phyloP scores from a whole-genome alignment of 2,797 vertebrate genomes.

The Denticeps clupeoides region DNA sequence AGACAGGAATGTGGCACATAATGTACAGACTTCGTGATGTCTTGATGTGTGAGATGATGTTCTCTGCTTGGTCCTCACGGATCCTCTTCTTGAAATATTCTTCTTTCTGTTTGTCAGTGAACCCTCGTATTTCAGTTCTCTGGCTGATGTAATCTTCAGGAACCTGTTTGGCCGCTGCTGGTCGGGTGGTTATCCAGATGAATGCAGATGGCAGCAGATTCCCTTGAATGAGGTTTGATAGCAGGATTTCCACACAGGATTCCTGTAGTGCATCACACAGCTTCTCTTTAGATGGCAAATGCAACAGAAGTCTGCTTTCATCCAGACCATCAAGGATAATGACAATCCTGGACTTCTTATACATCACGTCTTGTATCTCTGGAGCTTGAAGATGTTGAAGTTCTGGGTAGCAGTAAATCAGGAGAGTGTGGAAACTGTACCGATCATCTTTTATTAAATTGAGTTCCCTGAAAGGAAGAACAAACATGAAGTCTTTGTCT shows the following conservation, averaged over 20 bases:
- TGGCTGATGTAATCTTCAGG: constrained; percentile 5
- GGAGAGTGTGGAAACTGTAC: too few species aligned
- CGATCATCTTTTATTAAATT: too few species aligned
- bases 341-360: too few species aligned
- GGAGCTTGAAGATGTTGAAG: too few species aligned
- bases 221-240: constrained; percentile 6
- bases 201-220: constrained; percentile 11
- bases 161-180: constrained; percentile 10
- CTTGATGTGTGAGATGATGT: not conserved
- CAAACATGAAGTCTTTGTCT: too few species aligned
- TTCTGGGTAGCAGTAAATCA: too few species aligned
- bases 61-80: constrained; percentile 3
- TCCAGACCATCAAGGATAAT: too few species aligned
- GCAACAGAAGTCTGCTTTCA: too few species aligned
- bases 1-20: not conserved
- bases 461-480: too few species aligned
- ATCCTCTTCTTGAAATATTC: constrained; percentile 2
- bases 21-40: not conserved
- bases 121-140: constrained; percentile 8
- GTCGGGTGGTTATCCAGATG: constrained; percentile 14
- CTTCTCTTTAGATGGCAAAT: too few species aligned
- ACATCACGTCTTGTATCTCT: too few species aligned
- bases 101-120: not conserved
- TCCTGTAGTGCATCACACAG: too few species aligned
- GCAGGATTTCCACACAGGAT: constrained; percentile 6